Evolutionary conservation across 2,797 vertebrate genomes (phyloP), one percentile per base, ranked within the genome.

Genomic region (Lepus oiostolus): DNA sequence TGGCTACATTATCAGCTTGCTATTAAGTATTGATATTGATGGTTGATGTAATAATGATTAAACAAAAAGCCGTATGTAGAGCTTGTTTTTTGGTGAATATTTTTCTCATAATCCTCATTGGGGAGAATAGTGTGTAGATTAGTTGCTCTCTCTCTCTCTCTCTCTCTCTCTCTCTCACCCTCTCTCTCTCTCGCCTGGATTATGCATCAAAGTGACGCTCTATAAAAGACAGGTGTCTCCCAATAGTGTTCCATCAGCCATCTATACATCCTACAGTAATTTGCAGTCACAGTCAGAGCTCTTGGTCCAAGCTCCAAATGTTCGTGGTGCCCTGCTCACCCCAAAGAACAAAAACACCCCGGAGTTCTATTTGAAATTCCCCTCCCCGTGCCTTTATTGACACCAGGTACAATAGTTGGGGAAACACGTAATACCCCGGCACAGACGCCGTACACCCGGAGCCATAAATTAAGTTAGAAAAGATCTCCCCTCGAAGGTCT

Each of bases 1-100:
- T 92, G 91, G 96, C 96, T 98, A 97, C 96, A 96, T 97, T 97
- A 98, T 97, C 98, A 97, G 97, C 96, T 98, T 97, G 97, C 97
- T 98, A 97, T 96, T 98, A 98, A 98, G 98, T 97, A 97, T 98
- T 97, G 98, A 98, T 98, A 98, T 96, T 97, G 97, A 98, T 97
- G 97, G 97, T 96, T 97, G 97, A 97, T 97, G 96, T 97, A 97
- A 97, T 96, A 97, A 98, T 96, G 93, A 97, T 97, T 96, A 98
- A 98, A 98, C 96, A 97, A 96, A 97, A 98, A 98, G 94, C 54
- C 86, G 95, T 94, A 82, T 88, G 91, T 91, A 95, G 85, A 91
- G 65, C 92, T 97, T 83, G 54, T 30, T 87, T 96, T 98, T 98
- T 97, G 90, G 83, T 95, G 96, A 98, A 97, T 88, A 96, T 93